These are phyloP conservation scores for Calyptomena viridis DNA, from an alignment of 2,113 vertebrate genomes.

Conservation along the genomic window DNA sequence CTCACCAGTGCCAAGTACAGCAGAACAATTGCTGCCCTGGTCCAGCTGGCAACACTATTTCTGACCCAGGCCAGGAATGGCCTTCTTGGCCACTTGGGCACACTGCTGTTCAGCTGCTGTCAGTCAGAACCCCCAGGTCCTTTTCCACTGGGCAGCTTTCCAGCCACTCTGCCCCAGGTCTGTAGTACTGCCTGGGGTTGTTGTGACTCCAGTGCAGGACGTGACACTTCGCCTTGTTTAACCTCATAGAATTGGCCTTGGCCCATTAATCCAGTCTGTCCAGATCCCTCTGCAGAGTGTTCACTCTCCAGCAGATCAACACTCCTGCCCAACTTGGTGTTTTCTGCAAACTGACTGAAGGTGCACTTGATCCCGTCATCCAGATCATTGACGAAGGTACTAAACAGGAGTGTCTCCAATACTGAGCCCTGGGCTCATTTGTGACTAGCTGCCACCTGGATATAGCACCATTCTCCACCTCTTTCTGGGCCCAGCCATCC, in stretches of 20 bases:
- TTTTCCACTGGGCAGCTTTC: not conserved
- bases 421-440: not conserved
- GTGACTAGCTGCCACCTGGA: not conserved
- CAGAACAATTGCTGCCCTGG: not conserved
- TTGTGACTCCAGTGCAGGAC: not conserved
- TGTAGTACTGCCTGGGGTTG: rapidly evolving
- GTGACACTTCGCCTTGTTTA: not conserved
- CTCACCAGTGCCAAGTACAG: not conserved
- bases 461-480: too few species aligned
- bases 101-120: not conserved
- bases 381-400: too few species aligned
- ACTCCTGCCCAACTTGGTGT: not conserved
- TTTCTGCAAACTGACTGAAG: not conserved
- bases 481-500: not conserved
- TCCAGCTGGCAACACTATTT: not conserved
- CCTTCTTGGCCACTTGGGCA: not conserved
- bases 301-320: not conserved
- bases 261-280: not conserved
- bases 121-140: rapidly evolving
- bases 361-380: not conserved
- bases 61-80: not conserved
- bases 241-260: not conserved
- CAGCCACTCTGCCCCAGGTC: not conserved
- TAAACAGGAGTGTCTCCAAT: not conserved
- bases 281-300: not conserved